phyloP scores from a whole-genome alignment of 1,140 invertebrate genomes.

The Drosophila ficusphila region DNA sequence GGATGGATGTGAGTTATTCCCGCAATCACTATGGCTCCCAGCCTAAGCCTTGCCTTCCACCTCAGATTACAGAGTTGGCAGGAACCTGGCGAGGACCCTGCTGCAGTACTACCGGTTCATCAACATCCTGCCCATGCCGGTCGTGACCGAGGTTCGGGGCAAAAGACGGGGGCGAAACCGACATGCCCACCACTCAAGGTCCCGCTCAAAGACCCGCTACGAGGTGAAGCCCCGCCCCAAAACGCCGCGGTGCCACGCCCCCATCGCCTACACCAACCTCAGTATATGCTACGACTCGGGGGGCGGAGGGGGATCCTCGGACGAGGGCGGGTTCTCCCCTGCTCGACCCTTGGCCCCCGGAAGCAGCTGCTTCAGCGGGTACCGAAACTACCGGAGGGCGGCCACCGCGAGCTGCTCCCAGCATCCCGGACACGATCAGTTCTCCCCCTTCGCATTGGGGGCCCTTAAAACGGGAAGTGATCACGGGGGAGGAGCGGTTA shows the following conservation, averaged over 20 bases:
- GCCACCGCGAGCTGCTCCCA: slow-evolving; percentile 52
- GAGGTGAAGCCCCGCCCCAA: slow-evolving; percentile 85
- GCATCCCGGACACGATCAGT: slow-evolving; percentile 63
- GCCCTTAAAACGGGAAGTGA: slow-evolving; percentile 78
- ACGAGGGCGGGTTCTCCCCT: slow-evolving; percentile 83
- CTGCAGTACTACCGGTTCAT: slow-evolving; percentile 92
- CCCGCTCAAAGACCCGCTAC: slow-evolving; percentile 84
- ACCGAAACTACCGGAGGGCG: slow-evolving; percentile 67
- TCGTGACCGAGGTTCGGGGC: slow-evolving; percentile 85
- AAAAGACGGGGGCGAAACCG: slow-evolving; percentile 84
- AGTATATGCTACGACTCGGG: slow-evolving; percentile 86
- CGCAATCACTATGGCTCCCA: no score
- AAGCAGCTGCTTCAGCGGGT: slow-evolving; percentile 77
- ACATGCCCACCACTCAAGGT: slow-evolving; percentile 84
- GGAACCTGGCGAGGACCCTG: slow-evolving; percentile 90
- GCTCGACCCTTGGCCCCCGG: slow-evolving; percentile 64
- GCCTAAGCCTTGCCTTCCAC: neutral
- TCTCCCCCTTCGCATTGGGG: slow-evolving; percentile 56
- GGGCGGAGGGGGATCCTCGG: slow-evolving; percentile 82
- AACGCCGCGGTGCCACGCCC: slow-evolving; percentile 86
- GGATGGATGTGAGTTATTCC: slow-evolving; percentile 91
- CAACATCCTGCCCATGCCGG: slow-evolving; percentile 87
- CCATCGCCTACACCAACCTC: slow-evolving; percentile 86
- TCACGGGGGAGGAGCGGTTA: slow-evolving; percentile 14
- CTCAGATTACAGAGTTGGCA: slow-evolving; percentile 89